Conservation (phyloP, 1,140 invertebrate genomes). For the Rhyzopertha dominica region DNA sequence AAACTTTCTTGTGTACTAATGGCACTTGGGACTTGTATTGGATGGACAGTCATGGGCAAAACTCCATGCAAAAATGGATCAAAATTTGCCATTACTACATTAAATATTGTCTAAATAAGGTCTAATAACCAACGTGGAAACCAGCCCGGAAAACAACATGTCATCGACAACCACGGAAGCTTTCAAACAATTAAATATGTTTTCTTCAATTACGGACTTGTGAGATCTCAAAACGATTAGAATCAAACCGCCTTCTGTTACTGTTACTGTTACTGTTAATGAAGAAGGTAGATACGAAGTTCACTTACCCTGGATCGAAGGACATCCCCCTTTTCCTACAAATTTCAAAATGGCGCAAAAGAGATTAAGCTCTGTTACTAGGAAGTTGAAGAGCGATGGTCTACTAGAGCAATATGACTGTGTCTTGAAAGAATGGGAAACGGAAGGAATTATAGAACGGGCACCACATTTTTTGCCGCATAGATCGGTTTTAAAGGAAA, state of each 20-base stretch:
- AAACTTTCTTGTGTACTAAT: background rate
- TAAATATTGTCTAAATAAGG: background rate
- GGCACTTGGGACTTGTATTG: background rate
- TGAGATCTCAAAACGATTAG: background rate
- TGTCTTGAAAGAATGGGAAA: constrained; percentile 12
- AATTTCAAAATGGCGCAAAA: constrained; percentile 3
- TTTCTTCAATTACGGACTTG: background rate
- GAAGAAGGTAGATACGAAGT: constrained; percentile 3
- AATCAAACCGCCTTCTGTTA: background rate
- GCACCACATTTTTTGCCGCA: constrained; percentile 22
- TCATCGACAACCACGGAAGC: background rate
- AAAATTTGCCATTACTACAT: background rate
- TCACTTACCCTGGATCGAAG: constrained; percentile 3
- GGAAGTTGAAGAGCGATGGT: background rate
- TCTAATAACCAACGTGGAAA: too few species aligned
- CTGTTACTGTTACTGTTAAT: background rate
- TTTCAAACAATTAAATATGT: background rate
- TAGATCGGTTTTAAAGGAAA: constrained; percentile 20
- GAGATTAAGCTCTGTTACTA: background rate
- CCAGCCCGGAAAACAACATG: too few species aligned
- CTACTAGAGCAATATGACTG: background rate
- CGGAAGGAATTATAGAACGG: constrained; percentile 9
- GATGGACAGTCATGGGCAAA: background rate
- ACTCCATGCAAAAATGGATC: background rate
- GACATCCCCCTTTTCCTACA: constrained; percentile 4